Conservation (phyloP, 2,888 invertebrate species). For the Beris morrisii region DNA sequence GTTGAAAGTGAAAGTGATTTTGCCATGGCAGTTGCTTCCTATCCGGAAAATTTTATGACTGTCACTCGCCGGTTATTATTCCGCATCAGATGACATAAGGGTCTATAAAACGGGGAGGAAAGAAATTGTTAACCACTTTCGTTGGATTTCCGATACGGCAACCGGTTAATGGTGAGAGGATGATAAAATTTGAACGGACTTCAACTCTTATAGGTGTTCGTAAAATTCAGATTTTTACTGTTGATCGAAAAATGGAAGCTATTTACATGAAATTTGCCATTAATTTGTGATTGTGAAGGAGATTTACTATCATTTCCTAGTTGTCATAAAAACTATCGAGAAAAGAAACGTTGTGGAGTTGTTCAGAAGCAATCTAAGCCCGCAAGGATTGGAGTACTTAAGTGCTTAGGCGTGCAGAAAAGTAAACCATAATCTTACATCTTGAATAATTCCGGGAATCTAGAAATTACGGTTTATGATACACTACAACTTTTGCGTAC, state of each 20-base stretch:
- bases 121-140: slow-evolving; percentile 4
- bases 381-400: too few relatives aligned
- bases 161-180: slow-evolving; percentile 1
- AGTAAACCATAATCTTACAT: too few relatives aligned
- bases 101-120: slow-evolving; percentile 13
- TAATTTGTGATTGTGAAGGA: neutral
- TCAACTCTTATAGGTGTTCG: neutral
- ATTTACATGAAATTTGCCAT: slow-evolving; percentile 8
- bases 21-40: slow-evolving; percentile 4
- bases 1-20: neutral
- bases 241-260: slow-evolving; percentile 20
- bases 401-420: too few relatives aligned
- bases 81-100: slow-evolving; percentile 22
- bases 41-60: slow-evolving; percentile 24
- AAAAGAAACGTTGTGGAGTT: too few relatives aligned
- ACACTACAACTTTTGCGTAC: too few relatives aligned
- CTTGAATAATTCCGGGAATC: too few relatives aligned
- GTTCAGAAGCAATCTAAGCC: too few relatives aligned
- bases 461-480: too few relatives aligned
- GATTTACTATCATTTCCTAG: too few relatives aligned
- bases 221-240: slow-evolving; percentile 26
- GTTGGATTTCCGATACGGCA: slow-evolving; percentile 10
- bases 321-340: too few relatives aligned
- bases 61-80: slow-evolving; percentile 24
- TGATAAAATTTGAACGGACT: neutral